phyloP scores from a whole-genome alignment of 2,113 vertebrate genomes.

The Reinhardtius hippoglossoides region DNA sequence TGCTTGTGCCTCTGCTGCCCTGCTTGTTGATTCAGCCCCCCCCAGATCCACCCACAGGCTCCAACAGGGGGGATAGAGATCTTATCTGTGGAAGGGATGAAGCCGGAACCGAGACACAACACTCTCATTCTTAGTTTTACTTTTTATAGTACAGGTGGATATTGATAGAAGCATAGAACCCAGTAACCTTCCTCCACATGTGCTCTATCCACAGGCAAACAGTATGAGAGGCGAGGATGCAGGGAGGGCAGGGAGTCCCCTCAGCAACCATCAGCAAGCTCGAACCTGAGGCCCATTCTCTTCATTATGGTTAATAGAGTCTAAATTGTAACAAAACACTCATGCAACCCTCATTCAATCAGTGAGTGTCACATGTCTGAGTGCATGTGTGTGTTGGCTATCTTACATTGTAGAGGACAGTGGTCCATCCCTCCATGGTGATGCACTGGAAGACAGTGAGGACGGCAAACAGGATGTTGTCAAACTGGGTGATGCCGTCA shows the following conservation, averaged over 20 bases:
- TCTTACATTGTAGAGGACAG: slow-evolving; percentile 96
- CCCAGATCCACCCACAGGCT: no score
- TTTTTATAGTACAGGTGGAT: no score
- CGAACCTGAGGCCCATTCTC: background rate
- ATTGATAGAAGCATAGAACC: background rate
- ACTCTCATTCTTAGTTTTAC: no score
- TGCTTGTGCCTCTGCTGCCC: no score
- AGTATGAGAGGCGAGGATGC: background rate
- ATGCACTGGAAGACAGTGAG: slow-evolving; percentile 99
- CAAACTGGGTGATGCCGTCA: slow-evolving; percentile 97
- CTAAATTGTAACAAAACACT: slow-evolving; percentile 24
- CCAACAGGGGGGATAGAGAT: no score
- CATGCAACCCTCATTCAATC: background rate
- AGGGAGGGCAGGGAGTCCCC: background rate
- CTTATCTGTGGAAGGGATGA: no score
- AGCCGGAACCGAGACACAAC: no score
- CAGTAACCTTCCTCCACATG: background rate
- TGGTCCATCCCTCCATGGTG: slow-evolving; percentile 99
- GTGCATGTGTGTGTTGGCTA: background rate
- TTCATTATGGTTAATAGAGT: slow-evolving; percentile 37
- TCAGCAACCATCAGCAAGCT: no score
- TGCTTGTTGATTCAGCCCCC: no score
- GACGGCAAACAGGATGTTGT: slow-evolving; percentile 98
- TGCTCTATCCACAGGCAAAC: background rate
- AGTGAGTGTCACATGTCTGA: background rate